phyloP scores from a whole-genome alignment of 1,140 invertebrate species.

The Drosophila bipectinata region DNA sequence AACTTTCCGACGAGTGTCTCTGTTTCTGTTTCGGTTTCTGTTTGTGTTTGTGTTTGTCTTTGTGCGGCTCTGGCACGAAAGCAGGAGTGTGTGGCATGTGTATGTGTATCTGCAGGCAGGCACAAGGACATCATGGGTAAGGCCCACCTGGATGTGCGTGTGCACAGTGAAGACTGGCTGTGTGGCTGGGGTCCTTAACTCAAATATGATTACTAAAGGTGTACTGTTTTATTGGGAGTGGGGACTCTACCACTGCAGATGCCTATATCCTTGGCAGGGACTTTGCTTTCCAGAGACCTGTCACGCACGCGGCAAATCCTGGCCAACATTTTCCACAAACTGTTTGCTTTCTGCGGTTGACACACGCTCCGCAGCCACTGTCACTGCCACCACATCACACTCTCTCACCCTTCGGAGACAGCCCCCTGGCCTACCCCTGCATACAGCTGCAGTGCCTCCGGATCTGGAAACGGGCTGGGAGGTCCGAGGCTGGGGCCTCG shows the following conservation, averaged over 20 bases:
- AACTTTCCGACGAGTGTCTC: slow-evolving; percentile 34
- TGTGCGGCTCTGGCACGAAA: slow-evolving; percentile 11
- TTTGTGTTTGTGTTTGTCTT: slow-evolving; percentile 20
- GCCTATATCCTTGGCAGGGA: too few relatives aligned
- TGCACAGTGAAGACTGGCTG: neutral
- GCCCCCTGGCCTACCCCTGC: neutral
- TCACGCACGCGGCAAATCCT: slow-evolving; percentile 44
- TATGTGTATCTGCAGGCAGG: neutral
- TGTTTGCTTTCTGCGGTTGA: slow-evolving; percentile 38
- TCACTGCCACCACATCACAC: neutral
- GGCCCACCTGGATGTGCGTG: neutral
- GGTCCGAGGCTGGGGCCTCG: slow-evolving; percentile 32
- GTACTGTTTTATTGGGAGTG: too few relatives aligned
- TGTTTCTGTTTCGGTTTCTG: slow-evolving; percentile 12
- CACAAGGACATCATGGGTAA: neutral
- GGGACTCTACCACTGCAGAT: too few relatives aligned
- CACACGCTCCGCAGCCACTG: slow-evolving; percentile 9
- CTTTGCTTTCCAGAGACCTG: slow-evolving; percentile 12
- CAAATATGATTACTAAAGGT: too few relatives aligned
- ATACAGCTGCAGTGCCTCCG: slow-evolving; percentile 10
- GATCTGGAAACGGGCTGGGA: slow-evolving; percentile 2
- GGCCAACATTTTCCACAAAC: slow-evolving; percentile 22
- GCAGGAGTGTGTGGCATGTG: neutral
- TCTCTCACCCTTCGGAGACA: too few relatives aligned
- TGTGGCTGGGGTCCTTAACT: too few relatives aligned